Conservation (phyloP, 2,113 vertebrate species). For the Terrapene triunguis region DNA sequence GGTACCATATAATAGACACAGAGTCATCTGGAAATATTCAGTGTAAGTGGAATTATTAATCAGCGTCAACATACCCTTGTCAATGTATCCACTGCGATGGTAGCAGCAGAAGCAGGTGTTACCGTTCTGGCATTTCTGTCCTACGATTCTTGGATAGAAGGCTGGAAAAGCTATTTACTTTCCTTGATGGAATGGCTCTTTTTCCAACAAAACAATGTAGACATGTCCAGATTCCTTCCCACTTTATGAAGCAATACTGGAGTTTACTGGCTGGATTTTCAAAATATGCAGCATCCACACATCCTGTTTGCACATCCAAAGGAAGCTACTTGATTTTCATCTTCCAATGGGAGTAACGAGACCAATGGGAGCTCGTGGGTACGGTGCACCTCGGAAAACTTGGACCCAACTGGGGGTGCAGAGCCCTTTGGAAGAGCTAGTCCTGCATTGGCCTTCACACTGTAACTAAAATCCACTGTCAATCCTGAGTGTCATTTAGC, state of each 20-base stretch:
- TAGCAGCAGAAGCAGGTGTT: no score
- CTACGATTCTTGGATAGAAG: not conserved
- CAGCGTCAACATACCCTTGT: no score
- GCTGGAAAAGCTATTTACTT: not conserved
- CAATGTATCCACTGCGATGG: not conserved
- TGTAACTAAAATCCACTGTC: not conserved
- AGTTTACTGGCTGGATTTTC: not conserved
- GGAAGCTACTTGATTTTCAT: not conserved
- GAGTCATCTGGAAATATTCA: no score
- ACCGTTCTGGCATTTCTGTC: not conserved
- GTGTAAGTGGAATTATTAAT: no score
- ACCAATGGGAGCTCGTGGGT: not conserved
- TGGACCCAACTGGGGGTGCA: no score
- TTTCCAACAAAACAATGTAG: not conserved
- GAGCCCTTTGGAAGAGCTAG: not conserved
- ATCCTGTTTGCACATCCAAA: not conserved
- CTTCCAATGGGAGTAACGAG: not conserved
- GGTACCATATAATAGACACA: not conserved
- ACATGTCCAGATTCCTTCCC: not conserved
- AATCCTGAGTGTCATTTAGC: not conserved
- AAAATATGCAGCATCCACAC: not conserved
- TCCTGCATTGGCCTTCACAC: not conserved
- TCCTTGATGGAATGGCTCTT: accelerated
- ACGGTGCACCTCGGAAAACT: not conserved
- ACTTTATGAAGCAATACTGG: not conserved